Evolutionary conservation across 2,888 invertebrate species (phyloP), one percentile per base, ranked within the genome.

Genomic region (Panzeria rudis): DNA sequence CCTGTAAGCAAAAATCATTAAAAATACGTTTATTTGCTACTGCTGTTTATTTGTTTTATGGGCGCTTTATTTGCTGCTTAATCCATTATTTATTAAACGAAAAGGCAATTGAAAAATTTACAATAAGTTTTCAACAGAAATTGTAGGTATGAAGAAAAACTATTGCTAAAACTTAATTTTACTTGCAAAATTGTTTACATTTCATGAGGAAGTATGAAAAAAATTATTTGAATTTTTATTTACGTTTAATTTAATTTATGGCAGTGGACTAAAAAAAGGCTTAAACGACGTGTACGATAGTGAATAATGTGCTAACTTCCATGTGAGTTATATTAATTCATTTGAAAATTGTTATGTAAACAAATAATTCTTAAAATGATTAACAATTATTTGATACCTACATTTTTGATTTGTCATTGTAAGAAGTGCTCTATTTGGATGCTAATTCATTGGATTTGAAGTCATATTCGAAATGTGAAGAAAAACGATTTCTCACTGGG

Each of bases 111-210:
- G 44, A 71, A 62, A 79, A 44, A 64, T 72, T 64, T 72, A 72
- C 66, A 81, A 62, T 62, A 61, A 13, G 29, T 54, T 44, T 80
- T 54, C 52, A 50, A 38, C 35, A 50, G 50, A 80, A 54, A 41
- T 73, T 38, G 7, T 29, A 47, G 25, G 17, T n/a, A n/a, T n/a
- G n/a, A n/a, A n/a, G n/a, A n/a, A n/a, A 80, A 52, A 72, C 59
- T 47, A 32, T 56, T 47, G 61, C 59, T 64, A 44, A 62, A 79
- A 69, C 13, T n/a, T 15, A 59, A 78, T 61, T 69, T 78, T 61
- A 69, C 52, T 72, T 72, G 64, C 72, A 79, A 72, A 79, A 79
- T 2, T 79, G 44, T 79, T 80, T 80, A 80, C 64, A 69, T 80
- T 72, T 56, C 35, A 72, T 79, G 15, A 72, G 72, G 79, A 72